Evolutionary conservation across 2,113 vertebrate genomes (phyloP).

Genomic region (Brienomyrus longianalis): DNA sequence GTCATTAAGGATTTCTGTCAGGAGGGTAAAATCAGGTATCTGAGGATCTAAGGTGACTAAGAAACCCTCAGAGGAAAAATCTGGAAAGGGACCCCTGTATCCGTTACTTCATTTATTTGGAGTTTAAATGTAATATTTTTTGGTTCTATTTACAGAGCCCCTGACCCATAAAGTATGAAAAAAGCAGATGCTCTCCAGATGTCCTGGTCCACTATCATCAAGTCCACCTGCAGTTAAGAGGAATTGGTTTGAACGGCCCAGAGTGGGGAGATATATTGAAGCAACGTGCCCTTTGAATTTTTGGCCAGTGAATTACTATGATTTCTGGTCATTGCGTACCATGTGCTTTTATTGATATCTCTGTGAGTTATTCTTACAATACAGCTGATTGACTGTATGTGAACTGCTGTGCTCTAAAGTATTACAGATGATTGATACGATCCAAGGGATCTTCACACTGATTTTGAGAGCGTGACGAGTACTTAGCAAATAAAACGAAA

Average conservation of each 20-base stretch:
- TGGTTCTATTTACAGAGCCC: constrained; percentile 10
- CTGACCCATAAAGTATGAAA: constrained; percentile 11
- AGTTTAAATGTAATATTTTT: constrained; percentile 15
- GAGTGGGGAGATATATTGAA: background rate
- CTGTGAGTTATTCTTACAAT: background rate
- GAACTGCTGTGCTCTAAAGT: background rate
- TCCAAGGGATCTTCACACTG: background rate
- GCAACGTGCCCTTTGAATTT: background rate
- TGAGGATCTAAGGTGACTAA: background rate
- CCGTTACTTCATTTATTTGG: background rate
- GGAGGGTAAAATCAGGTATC: background rate
- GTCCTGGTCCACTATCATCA: constrained; percentile 2
- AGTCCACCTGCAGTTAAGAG: background rate
- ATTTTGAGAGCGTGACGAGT: background rate
- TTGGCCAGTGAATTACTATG: background rate
- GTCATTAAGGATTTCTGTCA: background rate
- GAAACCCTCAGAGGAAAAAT: background rate
- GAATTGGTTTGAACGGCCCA: background rate
- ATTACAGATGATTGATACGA: background rate
- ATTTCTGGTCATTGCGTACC: background rate
- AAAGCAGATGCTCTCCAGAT: constrained; percentile 20
- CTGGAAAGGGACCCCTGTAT: background rate
- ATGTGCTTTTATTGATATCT: background rate
- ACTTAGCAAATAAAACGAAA: background rate
- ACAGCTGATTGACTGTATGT: background rate